These are phyloP conservation scores for Cephonodes hylas DNA, from an alignment of 2,888 invertebrate species.

Conservation along the genomic window DNA sequence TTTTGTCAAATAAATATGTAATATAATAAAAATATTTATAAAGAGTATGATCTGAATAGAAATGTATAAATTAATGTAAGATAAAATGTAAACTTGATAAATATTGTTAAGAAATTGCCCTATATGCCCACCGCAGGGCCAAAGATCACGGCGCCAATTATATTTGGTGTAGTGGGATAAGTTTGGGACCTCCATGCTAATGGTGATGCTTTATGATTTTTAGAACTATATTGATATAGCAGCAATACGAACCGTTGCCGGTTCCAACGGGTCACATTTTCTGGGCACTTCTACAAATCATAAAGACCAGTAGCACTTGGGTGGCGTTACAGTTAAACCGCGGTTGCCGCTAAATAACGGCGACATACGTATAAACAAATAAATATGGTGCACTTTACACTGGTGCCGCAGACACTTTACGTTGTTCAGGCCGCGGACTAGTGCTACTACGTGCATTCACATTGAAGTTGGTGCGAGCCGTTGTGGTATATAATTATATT, in stretches of 20 bases:
- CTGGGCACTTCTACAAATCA: conserved; percentile 25
- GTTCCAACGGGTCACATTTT: neutral
- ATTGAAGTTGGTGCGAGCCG: too few relatives aligned
- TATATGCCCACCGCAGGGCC: conserved; percentile 27
- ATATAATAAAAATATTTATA: too few relatives aligned
- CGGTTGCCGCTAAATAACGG: neutral
- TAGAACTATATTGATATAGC: neutral
- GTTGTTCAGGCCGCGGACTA: neutral
- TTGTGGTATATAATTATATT: too few relatives aligned
- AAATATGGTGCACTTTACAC: neutral
- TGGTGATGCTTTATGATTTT: conserved; percentile 10
- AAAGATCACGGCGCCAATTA: conserved; percentile 25
- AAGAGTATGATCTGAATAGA: too few relatives aligned
- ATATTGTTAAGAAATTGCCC: conserved; percentile 1
- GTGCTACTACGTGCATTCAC: too few relatives aligned
- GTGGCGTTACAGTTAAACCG: conserved; percentile 30
- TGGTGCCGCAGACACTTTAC: neutral
- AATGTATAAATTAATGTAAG: neutral
- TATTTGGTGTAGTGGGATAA: conserved; percentile 73
- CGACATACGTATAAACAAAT: neutral
- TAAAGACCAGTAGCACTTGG: conserved; percentile 41
- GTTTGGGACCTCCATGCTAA: conserved; percentile 18
- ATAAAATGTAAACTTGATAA: neutral
- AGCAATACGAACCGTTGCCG: neutral
- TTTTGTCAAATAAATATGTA: neutral